Conservation (phyloP, 2,113 vertebrate genomes). For the Alouatta palliata region DNA sequence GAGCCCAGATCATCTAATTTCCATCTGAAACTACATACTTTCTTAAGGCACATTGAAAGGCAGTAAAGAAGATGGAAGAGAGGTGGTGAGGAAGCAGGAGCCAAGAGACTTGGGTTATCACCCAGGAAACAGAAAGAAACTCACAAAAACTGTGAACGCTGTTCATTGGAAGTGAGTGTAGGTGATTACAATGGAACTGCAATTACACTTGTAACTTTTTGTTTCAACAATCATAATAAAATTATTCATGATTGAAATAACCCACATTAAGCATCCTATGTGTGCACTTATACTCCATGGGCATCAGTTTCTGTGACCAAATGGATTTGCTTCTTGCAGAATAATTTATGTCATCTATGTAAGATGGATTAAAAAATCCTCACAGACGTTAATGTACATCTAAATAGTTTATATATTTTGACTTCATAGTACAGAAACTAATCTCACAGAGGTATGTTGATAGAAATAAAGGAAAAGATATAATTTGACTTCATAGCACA, state of each 20-base stretch:
- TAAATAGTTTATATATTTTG: not conserved
- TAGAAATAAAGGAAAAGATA: not conserved
- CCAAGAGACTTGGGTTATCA: too few relatives aligned
- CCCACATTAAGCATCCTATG: not conserved
- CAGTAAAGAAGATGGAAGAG: not conserved
- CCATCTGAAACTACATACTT: not conserved
- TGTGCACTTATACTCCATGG: not conserved
- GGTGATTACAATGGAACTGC: not conserved
- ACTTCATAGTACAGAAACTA: constrained; percentile 9
- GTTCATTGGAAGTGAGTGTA: not conserved
- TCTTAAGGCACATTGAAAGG: not conserved
- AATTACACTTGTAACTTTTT: not conserved
- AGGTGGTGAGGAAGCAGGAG: not conserved
- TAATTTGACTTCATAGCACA: too few relatives aligned
- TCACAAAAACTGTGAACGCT: not conserved
- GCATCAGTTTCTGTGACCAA: not conserved
- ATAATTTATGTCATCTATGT: not conserved
- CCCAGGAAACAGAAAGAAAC: not conserved
- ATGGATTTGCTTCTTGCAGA: not conserved
- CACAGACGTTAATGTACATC: not conserved
- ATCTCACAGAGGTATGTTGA: not conserved
- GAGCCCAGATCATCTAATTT: not conserved
- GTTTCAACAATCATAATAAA: not conserved
- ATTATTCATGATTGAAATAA: not conserved
- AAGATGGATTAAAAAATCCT: not conserved